A percentile compares a stretch with the other conserved stretches of the same genome.
Conservation (phyloP, 2,888 invertebrate species). For the Aphidius colemani region DNA sequence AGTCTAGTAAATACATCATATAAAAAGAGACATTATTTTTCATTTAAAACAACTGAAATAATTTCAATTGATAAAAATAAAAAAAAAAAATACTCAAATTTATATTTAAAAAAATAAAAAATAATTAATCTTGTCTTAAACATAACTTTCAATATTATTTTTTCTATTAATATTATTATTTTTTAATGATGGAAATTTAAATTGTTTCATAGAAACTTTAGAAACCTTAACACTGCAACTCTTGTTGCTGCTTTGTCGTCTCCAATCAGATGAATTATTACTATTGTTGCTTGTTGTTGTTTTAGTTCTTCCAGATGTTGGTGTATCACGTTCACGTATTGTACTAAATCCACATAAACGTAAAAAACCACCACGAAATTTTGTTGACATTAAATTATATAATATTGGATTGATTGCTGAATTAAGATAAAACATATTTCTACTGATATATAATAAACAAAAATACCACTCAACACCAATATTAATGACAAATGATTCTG, state of each 20-base stretch:
- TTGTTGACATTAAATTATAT: conserved; percentile 90
- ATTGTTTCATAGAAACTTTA: conserved; percentile 40
- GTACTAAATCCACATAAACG: conserved; percentile 65
- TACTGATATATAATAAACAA: conserved; percentile 81
- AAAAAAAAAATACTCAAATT: neutral
- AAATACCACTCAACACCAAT: conserved; percentile 83
- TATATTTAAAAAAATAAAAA: too few relatives aligned
- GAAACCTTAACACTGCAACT: conserved; percentile 46
- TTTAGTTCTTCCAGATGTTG: conserved; percentile 40
- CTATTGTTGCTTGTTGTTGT: conserved; percentile 50
- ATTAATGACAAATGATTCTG: conserved; percentile 67
- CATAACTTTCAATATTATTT: conserved; percentile 50
- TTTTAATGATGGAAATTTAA: conserved; percentile 45
- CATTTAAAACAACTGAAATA: neutral
- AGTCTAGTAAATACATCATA: too few relatives aligned
- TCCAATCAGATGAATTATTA: conserved; percentile 60
- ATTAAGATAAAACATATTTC: conserved; percentile 87
- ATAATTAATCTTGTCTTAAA: conserved; percentile 35
- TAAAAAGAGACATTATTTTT: too few relatives aligned
- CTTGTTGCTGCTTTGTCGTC: conserved; percentile 64
- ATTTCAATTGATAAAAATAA: conserved; percentile 1
- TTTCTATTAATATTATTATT: conserved; percentile 44
- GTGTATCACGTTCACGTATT: conserved; percentile 39
- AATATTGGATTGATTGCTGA: conserved; percentile 90
- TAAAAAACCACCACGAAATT: conserved; percentile 83